Base-by-base conservation (phyloP, 92 coral and sea anemone species). In the Heteractis magnifica region DNA sequence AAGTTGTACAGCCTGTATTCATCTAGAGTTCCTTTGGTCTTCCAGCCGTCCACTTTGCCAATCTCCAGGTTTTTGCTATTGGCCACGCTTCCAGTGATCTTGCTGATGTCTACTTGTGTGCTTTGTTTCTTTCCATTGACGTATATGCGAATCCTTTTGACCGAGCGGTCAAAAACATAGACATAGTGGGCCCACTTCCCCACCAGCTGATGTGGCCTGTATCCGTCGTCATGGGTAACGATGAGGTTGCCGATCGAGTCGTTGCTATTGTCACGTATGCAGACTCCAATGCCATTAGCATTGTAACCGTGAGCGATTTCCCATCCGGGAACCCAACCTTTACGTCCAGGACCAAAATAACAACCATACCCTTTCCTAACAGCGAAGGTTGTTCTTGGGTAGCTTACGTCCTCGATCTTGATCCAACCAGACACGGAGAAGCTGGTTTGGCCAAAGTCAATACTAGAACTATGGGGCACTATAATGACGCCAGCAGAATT, bases 1-100 rank as follows among this genome's bases (percentile, higher is more conserved):
- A 88, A 81, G 88, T 92, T 88, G 83, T 90, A 90, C 72, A 92
- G 51, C 49, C 94, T 84, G 82, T 92, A 92, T 58, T 92, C 96
- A 60, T 92, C 96, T 71, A 92, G 90, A 21, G 88, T 88, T 15
- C 96, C 96, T 71, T 88, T 82, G 79, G 96, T 90, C 85, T 90
- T 82, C 96, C 96, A 92, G 19, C 96, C 96, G 44, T 92, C 88
- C 73, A 90, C 48, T 7, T 9, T 6, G 18, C 96, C 96, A 62
- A 92, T 90, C 90, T 85, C 89, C 53, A 92, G 89, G 20, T 86
- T 76, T 34, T 65, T 88, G 88, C 56, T 51, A 88, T 92, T 92
- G 81, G 83, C 78, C 34, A 92, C 89, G 65, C 93, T 90, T 6
- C 93, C 96, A 51, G 80, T 80, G 3, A 92, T 88, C 23, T 68